A percentile compares a stretch with the other conserved stretches of the same genome.
Evolutionary conservation across 1,140 invertebrate genomes (phyloP).

Genomic region (Maniola jurtina): DNA sequence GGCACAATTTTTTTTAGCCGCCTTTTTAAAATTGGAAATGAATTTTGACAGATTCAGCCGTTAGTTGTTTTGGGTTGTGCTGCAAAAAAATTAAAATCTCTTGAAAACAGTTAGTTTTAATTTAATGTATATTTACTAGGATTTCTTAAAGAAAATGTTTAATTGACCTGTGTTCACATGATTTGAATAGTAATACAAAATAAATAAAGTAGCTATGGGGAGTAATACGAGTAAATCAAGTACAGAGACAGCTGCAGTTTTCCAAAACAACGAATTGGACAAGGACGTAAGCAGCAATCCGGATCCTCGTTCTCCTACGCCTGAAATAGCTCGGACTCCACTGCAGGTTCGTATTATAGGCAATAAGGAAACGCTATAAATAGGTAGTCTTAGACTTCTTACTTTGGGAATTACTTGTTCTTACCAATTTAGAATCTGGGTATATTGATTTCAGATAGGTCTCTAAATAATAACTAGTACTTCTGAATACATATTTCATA

Average conservation of each 20-base stretch:
- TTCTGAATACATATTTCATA: too few species aligned
- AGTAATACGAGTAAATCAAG: constrained; percentile 62
- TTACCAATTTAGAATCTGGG: not conserved
- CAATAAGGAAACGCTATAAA: constrained; percentile 12
- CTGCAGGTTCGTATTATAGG: constrained; percentile 54
- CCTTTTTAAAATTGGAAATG: constrained; percentile 57
- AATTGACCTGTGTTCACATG: not conserved
- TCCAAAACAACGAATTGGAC: constrained; percentile 53
- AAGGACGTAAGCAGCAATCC: constrained; percentile 50
- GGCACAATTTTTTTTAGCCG: not conserved
- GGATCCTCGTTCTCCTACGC: constrained; percentile 72
- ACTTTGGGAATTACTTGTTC: not conserved
- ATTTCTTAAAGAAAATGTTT: constrained; percentile 2
- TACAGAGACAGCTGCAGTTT: constrained; percentile 45
- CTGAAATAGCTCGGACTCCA: constrained; percentile 68
- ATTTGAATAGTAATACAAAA: constrained; percentile 19
- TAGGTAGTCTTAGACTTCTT: not conserved
- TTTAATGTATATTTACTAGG: not conserved
- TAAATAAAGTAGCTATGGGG: constrained; percentile 51
- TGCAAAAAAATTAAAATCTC: not conserved
- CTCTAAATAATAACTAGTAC: too few species aligned
- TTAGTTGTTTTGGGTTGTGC: constrained; percentile 55
- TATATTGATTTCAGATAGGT: too few species aligned
- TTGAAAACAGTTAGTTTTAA: not conserved
- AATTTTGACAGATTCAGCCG: constrained; percentile 58